These are phyloP conservation scores for Gracilinanus agilis DNA, from an alignment of 2,113 vertebrate genomes.

Conservation along the genomic window DNA sequence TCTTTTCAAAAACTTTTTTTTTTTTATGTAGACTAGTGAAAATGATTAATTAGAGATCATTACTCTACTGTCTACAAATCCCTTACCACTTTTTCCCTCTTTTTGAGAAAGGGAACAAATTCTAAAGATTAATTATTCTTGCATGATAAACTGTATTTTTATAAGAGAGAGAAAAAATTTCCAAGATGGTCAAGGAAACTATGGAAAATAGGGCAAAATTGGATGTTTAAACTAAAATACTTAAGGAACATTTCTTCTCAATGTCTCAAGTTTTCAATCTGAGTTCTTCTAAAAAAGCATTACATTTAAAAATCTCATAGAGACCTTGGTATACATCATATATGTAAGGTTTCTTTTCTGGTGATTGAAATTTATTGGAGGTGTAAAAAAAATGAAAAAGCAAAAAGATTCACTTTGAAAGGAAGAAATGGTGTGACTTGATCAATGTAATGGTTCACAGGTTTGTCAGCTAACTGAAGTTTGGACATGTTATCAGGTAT, in stretches of 20 bases:
- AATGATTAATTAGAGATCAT: constrained; percentile 9
- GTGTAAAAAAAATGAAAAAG: background rate
- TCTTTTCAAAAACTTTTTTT: background rate
- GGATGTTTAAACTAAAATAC: background rate
- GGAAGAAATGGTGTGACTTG: background rate
- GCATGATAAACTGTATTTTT: background rate
- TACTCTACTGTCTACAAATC: background rate
- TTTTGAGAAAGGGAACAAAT: background rate
- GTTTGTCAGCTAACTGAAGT: background rate
- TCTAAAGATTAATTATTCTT: background rate
- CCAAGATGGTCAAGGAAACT: background rate
- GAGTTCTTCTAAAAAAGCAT: background rate
- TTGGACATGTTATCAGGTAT: background rate
- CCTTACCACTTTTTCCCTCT: background rate
- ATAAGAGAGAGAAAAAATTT: background rate
- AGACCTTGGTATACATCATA: background rate
- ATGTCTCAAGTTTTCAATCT: background rate
- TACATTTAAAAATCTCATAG: background rate
- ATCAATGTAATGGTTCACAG: background rate
- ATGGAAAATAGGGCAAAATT: background rate
- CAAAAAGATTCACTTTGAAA: background rate
- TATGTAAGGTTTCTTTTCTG: background rate
- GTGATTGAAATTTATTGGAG: background rate
- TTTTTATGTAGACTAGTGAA: background rate
- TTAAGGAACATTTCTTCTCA: background rate